These are phyloP conservation scores for Sinella curviseta DNA, from an alignment of 1,140 invertebrate genomes.

Conservation along the genomic window DNA sequence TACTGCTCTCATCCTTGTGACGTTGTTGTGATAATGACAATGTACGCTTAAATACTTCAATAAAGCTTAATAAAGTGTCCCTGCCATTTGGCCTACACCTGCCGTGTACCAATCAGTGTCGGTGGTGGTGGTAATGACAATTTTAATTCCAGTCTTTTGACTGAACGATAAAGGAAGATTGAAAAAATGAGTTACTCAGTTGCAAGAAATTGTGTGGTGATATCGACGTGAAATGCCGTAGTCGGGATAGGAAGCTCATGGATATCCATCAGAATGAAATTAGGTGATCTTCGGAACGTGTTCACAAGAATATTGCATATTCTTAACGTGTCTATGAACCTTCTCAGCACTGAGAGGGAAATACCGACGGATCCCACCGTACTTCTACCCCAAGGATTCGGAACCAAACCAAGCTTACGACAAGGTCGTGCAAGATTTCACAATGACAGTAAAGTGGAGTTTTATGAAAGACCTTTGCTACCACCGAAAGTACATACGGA, in stretches of 20 bases:
- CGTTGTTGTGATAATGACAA: no score
- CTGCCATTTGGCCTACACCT: no score
- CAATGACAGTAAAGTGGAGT: neutral
- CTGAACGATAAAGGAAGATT: no score
- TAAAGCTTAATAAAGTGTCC: no score
- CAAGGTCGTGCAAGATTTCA: neutral
- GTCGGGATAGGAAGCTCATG: neutral
- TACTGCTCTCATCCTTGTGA: no score
- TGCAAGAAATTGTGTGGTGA: no score
- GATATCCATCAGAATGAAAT: conserved; percentile 1
- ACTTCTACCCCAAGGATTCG: neutral
- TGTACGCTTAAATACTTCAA: no score
- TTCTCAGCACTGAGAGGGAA: neutral
- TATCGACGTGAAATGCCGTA: neutral
- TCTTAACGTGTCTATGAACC: conserved; percentile 16
- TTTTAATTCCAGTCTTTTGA: no score
- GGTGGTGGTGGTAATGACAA: no score
- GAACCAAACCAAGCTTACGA: conserved; percentile 1
- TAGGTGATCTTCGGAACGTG: neutral
- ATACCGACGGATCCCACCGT: neutral
- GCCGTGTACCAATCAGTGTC: no score
- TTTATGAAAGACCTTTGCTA: neutral
- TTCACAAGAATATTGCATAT: conserved; percentile 9
- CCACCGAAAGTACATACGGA: conserved; percentile 4
- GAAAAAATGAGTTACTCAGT: neutral